phyloP scores from a whole-genome alignment of 2,113 vertebrate genomes.

The Conger conger region DNA sequence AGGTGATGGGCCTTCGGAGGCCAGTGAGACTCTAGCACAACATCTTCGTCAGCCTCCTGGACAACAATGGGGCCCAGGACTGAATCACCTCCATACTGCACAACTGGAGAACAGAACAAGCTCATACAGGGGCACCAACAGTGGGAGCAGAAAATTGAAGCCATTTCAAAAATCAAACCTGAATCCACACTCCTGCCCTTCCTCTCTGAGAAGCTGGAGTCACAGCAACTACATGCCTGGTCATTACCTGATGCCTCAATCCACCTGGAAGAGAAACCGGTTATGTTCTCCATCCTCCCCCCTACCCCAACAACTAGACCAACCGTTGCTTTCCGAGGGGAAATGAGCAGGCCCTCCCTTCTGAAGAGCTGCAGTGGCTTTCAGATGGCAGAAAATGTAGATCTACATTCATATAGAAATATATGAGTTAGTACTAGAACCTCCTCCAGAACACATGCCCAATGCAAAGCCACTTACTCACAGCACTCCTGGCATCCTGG shows the following conservation, averaged over 20 bases:
- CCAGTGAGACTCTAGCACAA: too few relatives aligned
- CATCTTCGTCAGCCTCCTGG: background rate
- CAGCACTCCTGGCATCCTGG: conserved; percentile 16
- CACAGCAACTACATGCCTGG: conserved; percentile 12
- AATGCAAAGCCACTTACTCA: background rate
- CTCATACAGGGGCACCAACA: background rate
- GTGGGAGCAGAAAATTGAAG: background rate
- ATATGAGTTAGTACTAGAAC: background rate
- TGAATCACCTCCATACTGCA: background rate
- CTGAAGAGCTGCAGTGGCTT: conserved; percentile 7
- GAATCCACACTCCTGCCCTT: conserved; percentile 9
- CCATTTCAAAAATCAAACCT: background rate
- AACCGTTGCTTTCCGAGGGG: conserved; percentile 18
- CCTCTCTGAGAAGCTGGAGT: conserved; percentile 12
- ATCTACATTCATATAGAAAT: background rate
- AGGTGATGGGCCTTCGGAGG: too few relatives aligned
- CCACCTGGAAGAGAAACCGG: background rate
- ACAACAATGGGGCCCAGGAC: conserved; percentile 15
- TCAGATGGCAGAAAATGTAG: too few relatives aligned
- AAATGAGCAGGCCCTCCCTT: background rate
- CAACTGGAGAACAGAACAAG: background rate
- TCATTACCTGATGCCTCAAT: conserved; percentile 13
- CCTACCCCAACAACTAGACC: background rate
- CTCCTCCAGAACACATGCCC: background rate
- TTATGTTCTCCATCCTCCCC: background rate